Evolutionary conservation across 2,797 vertebrate species (phyloP), one percentile per base, ranked within the genome.

Genomic region (Phalanger gymnotis): DNA sequence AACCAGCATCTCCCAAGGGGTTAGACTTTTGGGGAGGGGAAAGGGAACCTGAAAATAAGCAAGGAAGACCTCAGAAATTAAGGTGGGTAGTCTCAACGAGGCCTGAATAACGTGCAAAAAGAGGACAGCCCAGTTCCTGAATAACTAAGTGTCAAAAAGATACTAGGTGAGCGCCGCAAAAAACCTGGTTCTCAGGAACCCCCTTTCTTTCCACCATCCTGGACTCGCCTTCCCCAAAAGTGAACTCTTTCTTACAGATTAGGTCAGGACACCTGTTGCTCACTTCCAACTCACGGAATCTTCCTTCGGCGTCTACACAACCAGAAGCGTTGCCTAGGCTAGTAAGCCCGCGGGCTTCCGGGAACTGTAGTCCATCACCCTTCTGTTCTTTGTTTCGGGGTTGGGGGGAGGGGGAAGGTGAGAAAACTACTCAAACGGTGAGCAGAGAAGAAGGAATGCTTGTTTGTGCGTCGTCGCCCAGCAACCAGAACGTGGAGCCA

Each of bases 381-480:
- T 4, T 0, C 0, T 0, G 4, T 52, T 27, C 25, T 0, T 7
- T 3, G 2, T 2, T 5, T 28, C 0, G 0, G 51, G 56, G n/a
- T n/a, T n/a, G n/a, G 40, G 12, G 0, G 12, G 53, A 54, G 73
- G 6, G 0, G 0, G 0, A 0, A 3, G 0, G 0, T 0, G 1
- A 0, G 12, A 55, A 92, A 92, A 96, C 95, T 96, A 90, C 58
- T 1, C 0, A 0, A 0, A 0, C 0, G 0, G 0, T 0, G 0
- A 54, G 52, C 40, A 34, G 96, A 54, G 97, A 94, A 96, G 9
- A 53, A 0, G 61, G 53, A 47, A 96, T 1, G 0, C 54, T 91
- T 93, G 98, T 97, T 98, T 95, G 58, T 52, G 5, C 40, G 90
- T 27, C 51, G 98, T 98, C 97, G 94, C 97, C 94, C 96, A 52